These are phyloP conservation scores for Lampris incognitus DNA, from an alignment of 2,113 vertebrate genomes.

Conservation along the genomic window DNA sequence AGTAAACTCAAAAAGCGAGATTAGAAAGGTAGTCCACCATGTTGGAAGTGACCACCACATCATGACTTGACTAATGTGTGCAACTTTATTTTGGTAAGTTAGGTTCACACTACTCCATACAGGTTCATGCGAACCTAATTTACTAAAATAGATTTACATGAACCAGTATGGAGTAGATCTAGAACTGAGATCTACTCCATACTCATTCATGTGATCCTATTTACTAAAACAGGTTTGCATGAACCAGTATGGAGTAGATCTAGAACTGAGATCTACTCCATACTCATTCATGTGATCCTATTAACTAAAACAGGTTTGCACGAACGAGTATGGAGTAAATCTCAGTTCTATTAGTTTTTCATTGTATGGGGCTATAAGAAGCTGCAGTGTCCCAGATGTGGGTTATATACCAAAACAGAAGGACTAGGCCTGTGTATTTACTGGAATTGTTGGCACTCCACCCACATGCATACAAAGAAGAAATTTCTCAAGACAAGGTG, in stretches of 20 bases:
- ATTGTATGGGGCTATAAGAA: no score
- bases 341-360: no score
- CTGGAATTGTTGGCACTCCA: slow-evolving; percentile 16
- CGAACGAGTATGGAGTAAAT: neutral
- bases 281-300: no score
- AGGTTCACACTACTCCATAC: slow-evolving; percentile 12
- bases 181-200: no score
- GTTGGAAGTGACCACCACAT: neutral
- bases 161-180: neutral
- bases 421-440: slow-evolving; percentile 3
- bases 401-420: slow-evolving; percentile 4
- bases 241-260: neutral
- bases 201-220: no score
- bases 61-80: accelerated
- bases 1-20: slow-evolving; percentile 46
- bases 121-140: neutral
- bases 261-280: no score
- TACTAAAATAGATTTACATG: neutral
- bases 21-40: neutral
- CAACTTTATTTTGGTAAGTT: slow-evolving; percentile 3
- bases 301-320: neutral
- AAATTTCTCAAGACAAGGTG: slow-evolving; percentile 44
- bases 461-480: slow-evolving; percentile 11
- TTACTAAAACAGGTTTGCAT: neutral
- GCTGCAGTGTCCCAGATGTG: neutral